These are phyloP conservation scores for Drosophila malerkotliana DNA, from an alignment of 1,140 invertebrate species.

Conservation along the genomic window DNA sequence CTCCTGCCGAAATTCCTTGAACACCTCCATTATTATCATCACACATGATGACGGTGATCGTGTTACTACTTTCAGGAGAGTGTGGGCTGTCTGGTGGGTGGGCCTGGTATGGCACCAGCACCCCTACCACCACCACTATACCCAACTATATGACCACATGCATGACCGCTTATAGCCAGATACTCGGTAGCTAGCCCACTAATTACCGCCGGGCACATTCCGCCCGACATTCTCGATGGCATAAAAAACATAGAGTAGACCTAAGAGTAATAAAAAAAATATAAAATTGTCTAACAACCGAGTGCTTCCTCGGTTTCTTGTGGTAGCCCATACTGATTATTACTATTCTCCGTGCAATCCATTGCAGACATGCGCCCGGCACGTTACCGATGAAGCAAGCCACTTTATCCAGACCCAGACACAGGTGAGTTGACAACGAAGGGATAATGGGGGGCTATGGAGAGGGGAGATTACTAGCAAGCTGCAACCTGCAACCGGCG, in stretches of 20 bases:
- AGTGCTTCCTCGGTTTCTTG: conserved; percentile 13
- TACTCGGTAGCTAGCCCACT: conserved; percentile 60
- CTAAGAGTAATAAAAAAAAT: conserved; percentile 28
- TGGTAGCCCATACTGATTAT: conserved; percentile 47
- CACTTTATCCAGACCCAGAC: conserved; percentile 76
- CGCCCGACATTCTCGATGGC: conserved; percentile 51
- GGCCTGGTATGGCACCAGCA: conserved; percentile 17
- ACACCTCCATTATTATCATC: conserved; percentile 11
- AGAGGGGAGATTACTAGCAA: neutral
- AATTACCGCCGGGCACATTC: conserved; percentile 70
- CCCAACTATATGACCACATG: conserved; percentile 21
- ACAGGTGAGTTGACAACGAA: conserved; percentile 75
- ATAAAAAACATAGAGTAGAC: conserved; percentile 20
- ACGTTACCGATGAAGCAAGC: conserved; percentile 78
- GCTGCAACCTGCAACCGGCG: conserved; percentile 25
- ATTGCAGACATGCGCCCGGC: conserved; percentile 73
- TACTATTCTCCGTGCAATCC: conserved; percentile 52
- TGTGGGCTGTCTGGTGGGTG: conserved; percentile 46
- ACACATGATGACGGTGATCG: conserved; percentile 37
- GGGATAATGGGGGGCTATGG: neutral
- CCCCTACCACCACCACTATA: neutral
- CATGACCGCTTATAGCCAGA: conserved; percentile 53
- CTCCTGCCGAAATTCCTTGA: conserved; percentile 32
- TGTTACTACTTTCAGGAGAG: conserved; percentile 21
- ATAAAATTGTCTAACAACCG: conserved; percentile 52